Base-by-base conservation (phyloP, 2,888 invertebrate genomes). In the Taphrorychus bicolor region DNA sequence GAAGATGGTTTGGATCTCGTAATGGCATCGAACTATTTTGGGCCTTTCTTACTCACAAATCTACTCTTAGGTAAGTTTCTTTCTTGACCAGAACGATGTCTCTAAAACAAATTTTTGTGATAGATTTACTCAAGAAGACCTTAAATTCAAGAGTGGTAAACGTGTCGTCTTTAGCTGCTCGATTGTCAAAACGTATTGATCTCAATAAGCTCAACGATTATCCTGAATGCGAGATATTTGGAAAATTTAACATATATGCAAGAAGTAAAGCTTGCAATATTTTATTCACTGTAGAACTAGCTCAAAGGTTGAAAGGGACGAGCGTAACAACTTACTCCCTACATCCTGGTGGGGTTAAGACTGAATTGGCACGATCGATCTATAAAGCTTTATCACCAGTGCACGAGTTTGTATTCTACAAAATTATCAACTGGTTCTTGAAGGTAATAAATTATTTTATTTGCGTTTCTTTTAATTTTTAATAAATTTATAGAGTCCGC, bases 11-110 rank as follows among this genome's bases (percentile, higher is more conserved):
- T 91, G 23, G 85, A 89, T 19, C 77, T 83, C 14, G 86, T 85
- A 53, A 86, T 90, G 84, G 89, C 89, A 71, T 85, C 88, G 14
- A 92, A 92, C 73, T 87, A 91, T 75, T 87, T 89, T 74, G 91
- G 90, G 5, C 89, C 87, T 5, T 92, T 91, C 76, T 80, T 92
- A 18, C 81, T 92, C 57, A 91, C 91, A 0, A 82, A 88, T 65
- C 83, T 92, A 0, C 78, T 92, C 0, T 75, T 86, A 1, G 86
- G 88, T 72, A 69, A 59, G n/a, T n/a, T n/a, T n/a, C n/a, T n/a
- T n/a, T n/a, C n/a, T n/a, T n/a, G n/a, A n/a, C n/a, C n/a, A 23
- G 5, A 23, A 23, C 7, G 7, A 23, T 23, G 24, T 23, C n/a
- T n/a, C n/a, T n/a, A n/a, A 49, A 14, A 17, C n/a, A n/a, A n/a